These are phyloP conservation scores for Myiotriccus ornatus DNA, from an alignment of 2,797 vertebrate genomes.

Conservation along the genomic window DNA sequence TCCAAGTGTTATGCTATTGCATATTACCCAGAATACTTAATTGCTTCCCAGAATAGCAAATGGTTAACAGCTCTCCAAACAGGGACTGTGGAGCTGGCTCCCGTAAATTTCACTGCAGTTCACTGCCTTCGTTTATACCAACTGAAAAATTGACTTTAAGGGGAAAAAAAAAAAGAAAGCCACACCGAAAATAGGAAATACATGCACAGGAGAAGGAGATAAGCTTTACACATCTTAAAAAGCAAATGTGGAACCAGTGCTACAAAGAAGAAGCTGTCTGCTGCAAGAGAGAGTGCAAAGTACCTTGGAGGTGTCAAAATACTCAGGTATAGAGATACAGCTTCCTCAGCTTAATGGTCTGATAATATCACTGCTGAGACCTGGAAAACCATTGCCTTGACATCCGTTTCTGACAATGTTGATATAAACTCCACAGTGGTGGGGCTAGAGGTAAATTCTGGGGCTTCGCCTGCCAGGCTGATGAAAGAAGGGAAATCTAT, in stretches of 20 bases:
- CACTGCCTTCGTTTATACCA: neutral
- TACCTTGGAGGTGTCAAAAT: constrained; percentile 21
- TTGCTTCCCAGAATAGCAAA: neutral
- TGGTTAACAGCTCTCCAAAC: neutral
- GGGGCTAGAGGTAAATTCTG: constrained; percentile 20
- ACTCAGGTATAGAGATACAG: neutral
- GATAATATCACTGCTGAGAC: constrained; percentile 43
- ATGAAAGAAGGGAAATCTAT: constrained; percentile 57
- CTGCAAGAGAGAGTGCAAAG: neutral
- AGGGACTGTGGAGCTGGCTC: neutral
- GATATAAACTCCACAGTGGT: neutral
- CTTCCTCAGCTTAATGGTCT: constrained; percentile 50
- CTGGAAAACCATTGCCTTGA: constrained; percentile 7
- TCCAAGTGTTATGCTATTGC: neutral
- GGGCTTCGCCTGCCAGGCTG: neutral
- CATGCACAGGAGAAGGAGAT: neutral
- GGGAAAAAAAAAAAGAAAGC: rapidly evolving
- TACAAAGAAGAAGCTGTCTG: constrained; percentile 1
- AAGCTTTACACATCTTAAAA: constrained; percentile 20
- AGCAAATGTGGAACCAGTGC: neutral
- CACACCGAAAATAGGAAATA: neutral
- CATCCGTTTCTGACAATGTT: constrained; percentile 3
- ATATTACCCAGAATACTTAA: neutral
- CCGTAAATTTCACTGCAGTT: neutral
- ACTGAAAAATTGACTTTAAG: neutral